Evolutionary conservation across 1,140 invertebrate genomes (phyloP).

Genomic region (Cheumatopsyche charites): DNA sequence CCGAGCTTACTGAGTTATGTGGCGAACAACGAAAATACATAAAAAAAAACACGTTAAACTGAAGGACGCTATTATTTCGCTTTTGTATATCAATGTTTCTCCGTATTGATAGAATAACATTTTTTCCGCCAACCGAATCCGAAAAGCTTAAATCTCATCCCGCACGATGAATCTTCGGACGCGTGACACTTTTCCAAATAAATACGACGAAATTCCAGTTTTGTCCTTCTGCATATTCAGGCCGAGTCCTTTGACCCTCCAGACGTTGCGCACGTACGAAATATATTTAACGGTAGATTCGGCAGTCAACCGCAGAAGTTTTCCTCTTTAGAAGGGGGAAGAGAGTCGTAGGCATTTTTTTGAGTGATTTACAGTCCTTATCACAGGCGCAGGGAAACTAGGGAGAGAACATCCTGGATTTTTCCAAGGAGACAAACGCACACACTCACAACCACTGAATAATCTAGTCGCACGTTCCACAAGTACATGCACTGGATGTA

Average conservation of each 20-base stretch:
- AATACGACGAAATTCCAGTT: no score
- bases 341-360: constrained; percentile 34
- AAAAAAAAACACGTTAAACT: no score
- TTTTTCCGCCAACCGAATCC: no score
- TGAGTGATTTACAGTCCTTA: constrained; percentile 46
- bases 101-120: no score
- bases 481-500: not conserved
- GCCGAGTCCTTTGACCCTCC: constrained; percentile 6
- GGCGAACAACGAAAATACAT: no score
- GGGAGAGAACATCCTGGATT: not conserved
- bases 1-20: no score
- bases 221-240: not conserved
- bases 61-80: no score
- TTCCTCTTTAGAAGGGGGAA: constrained; percentile 23
- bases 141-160: no score
- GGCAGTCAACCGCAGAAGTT: constrained; percentile 42
- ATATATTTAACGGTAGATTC: constrained; percentile 45
- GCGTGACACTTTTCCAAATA: no score
- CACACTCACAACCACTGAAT: constrained; percentile 1
- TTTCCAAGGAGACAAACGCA: not conserved
- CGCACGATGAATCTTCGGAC: no score
- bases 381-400: constrained; percentile 33
- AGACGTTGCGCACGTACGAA: constrained; percentile 32
- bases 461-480: not conserved
- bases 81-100: no score